A percentile compares a stretch with the other conserved stretches of the same genome.
These are phyloP conservation scores for Brienomyrus longianalis DNA, from an alignment of 2,113 vertebrate genomes.

Conservation along the genomic window DNA sequence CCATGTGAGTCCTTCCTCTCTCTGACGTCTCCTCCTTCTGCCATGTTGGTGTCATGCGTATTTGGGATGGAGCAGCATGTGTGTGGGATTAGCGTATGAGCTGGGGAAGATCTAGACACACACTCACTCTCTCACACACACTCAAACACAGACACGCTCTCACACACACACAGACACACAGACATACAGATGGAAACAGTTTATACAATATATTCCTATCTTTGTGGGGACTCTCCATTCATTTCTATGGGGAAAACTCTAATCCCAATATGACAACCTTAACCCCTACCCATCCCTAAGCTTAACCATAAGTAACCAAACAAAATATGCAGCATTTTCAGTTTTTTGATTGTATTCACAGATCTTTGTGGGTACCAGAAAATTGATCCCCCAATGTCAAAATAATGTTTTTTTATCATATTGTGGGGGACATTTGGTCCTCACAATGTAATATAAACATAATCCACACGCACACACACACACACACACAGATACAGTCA, in stretches of 20 bases:
- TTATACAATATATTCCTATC: not conserved
- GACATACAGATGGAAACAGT: not conserved
- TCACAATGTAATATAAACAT: too few relatives aligned
- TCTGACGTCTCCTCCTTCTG: not conserved
- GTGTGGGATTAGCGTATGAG: not conserved
- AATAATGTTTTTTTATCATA: not conserved
- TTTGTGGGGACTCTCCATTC: not conserved
- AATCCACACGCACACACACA: not conserved
- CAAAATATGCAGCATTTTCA: not conserved
- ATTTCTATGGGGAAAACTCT: not conserved
- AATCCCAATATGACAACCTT: not conserved
- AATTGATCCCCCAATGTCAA: too few relatives aligned
- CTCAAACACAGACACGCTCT: not conserved
- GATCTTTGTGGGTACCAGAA: too few relatives aligned
- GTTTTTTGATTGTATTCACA: not conserved
- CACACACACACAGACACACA: not conserved
- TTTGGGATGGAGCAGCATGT: not conserved
- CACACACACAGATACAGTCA: too few relatives aligned
- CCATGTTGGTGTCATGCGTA: not conserved
- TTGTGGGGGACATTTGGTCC: not conserved
- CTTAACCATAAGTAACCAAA: not conserved
- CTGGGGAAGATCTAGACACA: not conserved
- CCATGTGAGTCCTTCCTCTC: conserved; percentile 66
- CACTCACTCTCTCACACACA: not conserved
- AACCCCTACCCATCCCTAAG: not conserved